Evolutionary conservation across 1,140 invertebrate genomes (phyloP), one percentile per base, ranked within the genome.

Genomic region (Thalassaphorura encarpata): DNA sequence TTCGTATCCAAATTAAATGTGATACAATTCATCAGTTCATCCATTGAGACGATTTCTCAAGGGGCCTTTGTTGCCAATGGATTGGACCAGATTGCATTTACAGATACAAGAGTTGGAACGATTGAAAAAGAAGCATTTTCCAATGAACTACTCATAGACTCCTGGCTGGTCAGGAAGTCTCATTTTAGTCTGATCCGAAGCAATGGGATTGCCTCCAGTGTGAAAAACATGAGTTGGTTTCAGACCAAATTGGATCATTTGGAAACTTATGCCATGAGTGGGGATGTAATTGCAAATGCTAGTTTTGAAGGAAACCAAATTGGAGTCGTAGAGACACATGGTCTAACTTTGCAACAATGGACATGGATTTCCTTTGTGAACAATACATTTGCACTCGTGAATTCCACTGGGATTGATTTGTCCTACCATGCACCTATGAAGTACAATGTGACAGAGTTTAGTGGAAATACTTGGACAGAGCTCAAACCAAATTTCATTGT

Each of bases 61-160:
- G 74, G 79, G 6, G 81, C 83, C 1, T 85, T 87, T 66, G 77
- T 75, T 36, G 78, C 81, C 0, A 77, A 79, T 55, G 75, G 75
- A 27, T 79, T 84, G 48, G 75, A 76, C 56, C 72, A 73, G 41
- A 75, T 87, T 2, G 72, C 71, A 52, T 76, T 84, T 16, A 73
- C 75, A 42, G 80, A 83, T 66, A 77, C 78, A 21, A 75, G 77
- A 1, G 75, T 85, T 36, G 64, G 72, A 8, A 69, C 72, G 39
- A 76, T 86, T 13, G 74, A 80, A 67, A 68, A 72, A 6, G 77
- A 77, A 23, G 81, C 83, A 2, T 83, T 85, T 64, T 77, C 75
- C n/a, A 73, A 77, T 16, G 70, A 77, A 48, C 79, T 78, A 0
- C 71, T 83, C 18, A 79, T 84, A 58, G 70, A 75, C 42, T 77